Evolutionary conservation across 2,113 vertebrate genomes (phyloP).

Genomic region (Tapirus terrestris): DNA sequence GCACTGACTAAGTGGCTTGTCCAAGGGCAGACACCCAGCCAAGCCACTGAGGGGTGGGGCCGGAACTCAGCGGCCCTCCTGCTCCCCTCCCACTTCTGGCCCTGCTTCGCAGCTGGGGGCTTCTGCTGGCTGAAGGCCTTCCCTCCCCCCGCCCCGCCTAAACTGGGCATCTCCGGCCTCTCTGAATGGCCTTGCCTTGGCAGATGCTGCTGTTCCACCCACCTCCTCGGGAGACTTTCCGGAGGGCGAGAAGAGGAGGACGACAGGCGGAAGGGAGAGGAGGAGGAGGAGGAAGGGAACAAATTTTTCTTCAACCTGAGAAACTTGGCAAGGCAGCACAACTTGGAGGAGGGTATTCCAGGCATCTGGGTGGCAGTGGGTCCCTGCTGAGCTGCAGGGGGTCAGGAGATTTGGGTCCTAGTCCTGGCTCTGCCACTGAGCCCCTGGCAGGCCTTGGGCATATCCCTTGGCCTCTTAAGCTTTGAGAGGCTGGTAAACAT

Average conservation of each 20-base stretch:
- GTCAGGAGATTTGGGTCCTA: not conserved
- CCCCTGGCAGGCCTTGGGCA: not conserved
- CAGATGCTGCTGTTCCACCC: conserved; percentile 2
- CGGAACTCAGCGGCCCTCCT: not conserved
- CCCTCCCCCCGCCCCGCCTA: not conserved
- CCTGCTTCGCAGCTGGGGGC: not conserved
- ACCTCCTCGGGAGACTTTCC: conserved; percentile 42
- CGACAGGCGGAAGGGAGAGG: conserved; percentile 17
- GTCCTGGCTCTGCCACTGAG: not conserved
- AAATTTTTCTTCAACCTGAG: conserved; percentile 55
- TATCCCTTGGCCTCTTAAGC: not conserved
- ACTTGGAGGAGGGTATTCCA: not conserved
- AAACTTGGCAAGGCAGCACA: not conserved
- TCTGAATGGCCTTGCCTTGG: conserved; percentile 59
- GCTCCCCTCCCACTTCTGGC: not conserved
- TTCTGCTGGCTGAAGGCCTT: not conserved
- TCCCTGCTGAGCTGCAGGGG: not conserved
- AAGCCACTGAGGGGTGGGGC: too few relatives aligned
- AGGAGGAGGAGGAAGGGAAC: conserved; percentile 8
- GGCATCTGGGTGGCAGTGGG: not conserved
- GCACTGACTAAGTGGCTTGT: not conserved
- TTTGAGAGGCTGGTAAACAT: not conserved
- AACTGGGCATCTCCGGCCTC: not conserved
- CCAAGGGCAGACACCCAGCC: not conserved
- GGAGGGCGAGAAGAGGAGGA: conserved; percentile 34